Evolutionary conservation across 2,888 invertebrate genomes (phyloP), one percentile per base, ranked within the genome.

Genomic region (Tetranychus truncatus): DNA sequence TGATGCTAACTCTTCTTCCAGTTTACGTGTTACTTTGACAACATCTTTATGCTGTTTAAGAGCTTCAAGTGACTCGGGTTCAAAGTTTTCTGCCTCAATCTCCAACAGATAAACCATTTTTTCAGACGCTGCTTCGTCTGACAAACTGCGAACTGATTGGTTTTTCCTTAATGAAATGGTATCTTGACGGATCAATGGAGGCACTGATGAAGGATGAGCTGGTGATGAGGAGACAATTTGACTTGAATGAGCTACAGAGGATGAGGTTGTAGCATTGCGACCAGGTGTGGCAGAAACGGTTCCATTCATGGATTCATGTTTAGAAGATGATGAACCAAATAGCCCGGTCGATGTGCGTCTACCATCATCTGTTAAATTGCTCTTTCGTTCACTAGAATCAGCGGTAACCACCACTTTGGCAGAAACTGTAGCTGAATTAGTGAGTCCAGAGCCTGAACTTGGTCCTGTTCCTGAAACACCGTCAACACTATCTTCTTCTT

Each of bases 1-100:
- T 45, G 88, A 86, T 80, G 94, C 92, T 75, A 95, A 82, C 81
- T 95, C 94, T 81, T 93, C 91, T 75, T 93, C 91, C 78, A 94
- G 84, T 82, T 95, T 94, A 0, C 87, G 81, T 71, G 89, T 87
- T 81, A 92, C 91, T 80, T 94, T 93, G 75, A 88, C 88, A 18
- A 92, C 91, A 69, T 87, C 81, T 83, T 95, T 95, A 81, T 89
- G 88, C 6, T 89, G 89, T 81, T 91, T 86, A 24, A 95, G 86
- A 79, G 89, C 88, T 21, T 91, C 91, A 73, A 95, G 82, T 0
- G 90, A 86, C 80, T 92, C 92, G 0, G 91, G 89, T 1, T 87
- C 82, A n/a, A 91, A 86, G 78, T 87, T 86, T 78, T 88, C 87
- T 46, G 86, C 80, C 65, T 78, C 79, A 18, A 78, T 75, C 71